Evolutionary conservation across 2,797 vertebrate genomes (phyloP).

Genomic region (Anas bernieri): DNA sequence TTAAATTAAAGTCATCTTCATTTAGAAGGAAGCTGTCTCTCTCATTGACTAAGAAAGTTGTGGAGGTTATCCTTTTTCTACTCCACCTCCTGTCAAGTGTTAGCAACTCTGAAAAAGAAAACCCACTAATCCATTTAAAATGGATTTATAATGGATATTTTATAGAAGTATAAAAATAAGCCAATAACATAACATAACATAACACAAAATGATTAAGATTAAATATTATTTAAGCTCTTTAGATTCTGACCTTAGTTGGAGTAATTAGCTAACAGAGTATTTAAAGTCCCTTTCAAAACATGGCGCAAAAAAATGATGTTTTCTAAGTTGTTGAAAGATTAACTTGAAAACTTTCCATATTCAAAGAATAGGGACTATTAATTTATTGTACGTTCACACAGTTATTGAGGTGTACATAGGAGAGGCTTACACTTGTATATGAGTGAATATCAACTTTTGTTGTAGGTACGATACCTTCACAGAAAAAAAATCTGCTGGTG

Average conservation of each 20-base stretch:
- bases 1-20: neutral
- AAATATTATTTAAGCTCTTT: neutral
- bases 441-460: neutral
- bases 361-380: neutral
- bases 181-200: neutral
- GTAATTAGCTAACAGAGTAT: neutral
- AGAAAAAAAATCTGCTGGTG: neutral
- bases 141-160: neutral
- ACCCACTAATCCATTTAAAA: neutral
- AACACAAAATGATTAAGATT: neutral
- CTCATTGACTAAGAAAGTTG: neutral
- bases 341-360: neutral
- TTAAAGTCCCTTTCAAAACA: neutral
- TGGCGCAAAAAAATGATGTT: neutral
- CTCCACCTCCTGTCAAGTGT: neutral
- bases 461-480: neutral
- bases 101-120: neutral
- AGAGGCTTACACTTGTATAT: neutral
- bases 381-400: neutral
- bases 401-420: neutral
- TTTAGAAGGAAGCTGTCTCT: neutral
- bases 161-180: neutral
- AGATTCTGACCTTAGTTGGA: neutral
- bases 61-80: neutral
- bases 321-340: neutral